Evolutionary conservation across 1,140 invertebrate species (phyloP).

Genomic region (Lucilia cuprina): DNA sequence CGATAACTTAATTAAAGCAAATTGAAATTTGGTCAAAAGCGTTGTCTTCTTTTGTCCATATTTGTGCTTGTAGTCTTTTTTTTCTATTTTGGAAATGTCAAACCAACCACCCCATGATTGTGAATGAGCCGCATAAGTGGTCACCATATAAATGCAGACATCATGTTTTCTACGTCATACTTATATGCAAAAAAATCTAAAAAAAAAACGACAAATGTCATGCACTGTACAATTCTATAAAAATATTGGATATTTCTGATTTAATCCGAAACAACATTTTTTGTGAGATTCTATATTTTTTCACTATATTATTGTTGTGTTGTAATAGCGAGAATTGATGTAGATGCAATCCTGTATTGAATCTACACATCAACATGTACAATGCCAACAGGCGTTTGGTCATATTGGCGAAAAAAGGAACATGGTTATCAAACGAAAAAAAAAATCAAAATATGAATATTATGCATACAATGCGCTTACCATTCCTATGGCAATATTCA

Average conservation of each 20-base stretch:
- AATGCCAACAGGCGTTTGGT: neutral
- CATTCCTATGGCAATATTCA: neutral
- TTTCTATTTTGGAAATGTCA: neutral
- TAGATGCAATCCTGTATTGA: neutral
- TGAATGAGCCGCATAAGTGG: conserved; percentile 13
- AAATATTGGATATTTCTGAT: neutral
- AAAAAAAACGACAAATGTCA: neutral
- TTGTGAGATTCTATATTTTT: neutral
- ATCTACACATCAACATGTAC: neutral
- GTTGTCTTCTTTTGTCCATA: neutral
- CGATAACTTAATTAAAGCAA: conserved; percentile 38
- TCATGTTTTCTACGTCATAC: neutral
- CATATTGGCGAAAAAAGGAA: neutral
- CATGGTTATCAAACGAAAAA: neutral
- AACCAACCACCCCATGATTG: neutral
- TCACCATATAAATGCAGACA: neutral
- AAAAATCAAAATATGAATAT: conserved; percentile 1
- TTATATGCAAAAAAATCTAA: neutral
- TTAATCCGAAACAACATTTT: neutral
- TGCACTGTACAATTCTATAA: neutral
- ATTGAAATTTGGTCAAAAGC: conserved; percentile 34
- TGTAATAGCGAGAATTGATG: neutral
- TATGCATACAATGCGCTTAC: neutral
- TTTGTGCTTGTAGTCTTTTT: neutral
- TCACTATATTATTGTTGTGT: neutral